phyloP scores from a whole-genome alignment of 1,140 invertebrate species.

The Cepaea nemoralis region DNA sequence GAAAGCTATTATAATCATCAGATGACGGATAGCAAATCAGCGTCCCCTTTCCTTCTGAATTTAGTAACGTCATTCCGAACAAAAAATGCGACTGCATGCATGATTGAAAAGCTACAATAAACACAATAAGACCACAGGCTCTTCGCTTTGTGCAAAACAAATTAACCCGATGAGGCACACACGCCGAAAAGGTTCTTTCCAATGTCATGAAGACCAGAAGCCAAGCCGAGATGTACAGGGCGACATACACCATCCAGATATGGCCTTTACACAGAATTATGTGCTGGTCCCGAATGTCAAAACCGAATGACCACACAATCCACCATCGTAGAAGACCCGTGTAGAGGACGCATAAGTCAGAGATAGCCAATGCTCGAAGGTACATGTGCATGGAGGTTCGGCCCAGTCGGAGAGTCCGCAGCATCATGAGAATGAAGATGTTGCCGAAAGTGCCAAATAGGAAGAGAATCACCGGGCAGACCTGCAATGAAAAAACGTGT shows the following conservation, averaged over 20 bases:
- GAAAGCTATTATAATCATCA: background rate
- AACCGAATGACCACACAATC: conserved; percentile 46
- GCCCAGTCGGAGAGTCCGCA: conserved; percentile 36
- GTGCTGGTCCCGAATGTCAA: conserved; percentile 46
- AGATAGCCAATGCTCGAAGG: conserved; percentile 45
- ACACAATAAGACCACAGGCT: conserved; percentile 10
- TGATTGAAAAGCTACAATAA: conserved; percentile 14
- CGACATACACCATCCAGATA: conserved; percentile 46
- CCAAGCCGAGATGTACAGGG: conserved; percentile 51
- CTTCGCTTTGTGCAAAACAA: conserved; percentile 36
- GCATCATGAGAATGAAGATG: conserved; percentile 44
- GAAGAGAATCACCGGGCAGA: conserved; percentile 48
- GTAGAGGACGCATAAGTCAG: conserved; percentile 51
- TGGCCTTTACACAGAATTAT: conserved; percentile 49
- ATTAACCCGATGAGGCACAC: conserved; percentile 48
- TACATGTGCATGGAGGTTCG: conserved; percentile 46
- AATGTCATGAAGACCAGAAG: conserved; percentile 53
- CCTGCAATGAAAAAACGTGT: conserved; percentile 31
- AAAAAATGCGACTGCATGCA: conserved; percentile 28
- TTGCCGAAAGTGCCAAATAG: conserved; percentile 52
- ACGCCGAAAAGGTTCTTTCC: conserved; percentile 53
- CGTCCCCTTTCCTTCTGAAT: background rate
- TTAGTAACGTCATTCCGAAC: background rate
- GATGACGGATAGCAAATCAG: background rate
- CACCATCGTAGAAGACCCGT: conserved; percentile 53